These are phyloP conservation scores for Lordiphosa mommai DNA, from an alignment of 1,140 invertebrate species.

Conservation along the genomic window DNA sequence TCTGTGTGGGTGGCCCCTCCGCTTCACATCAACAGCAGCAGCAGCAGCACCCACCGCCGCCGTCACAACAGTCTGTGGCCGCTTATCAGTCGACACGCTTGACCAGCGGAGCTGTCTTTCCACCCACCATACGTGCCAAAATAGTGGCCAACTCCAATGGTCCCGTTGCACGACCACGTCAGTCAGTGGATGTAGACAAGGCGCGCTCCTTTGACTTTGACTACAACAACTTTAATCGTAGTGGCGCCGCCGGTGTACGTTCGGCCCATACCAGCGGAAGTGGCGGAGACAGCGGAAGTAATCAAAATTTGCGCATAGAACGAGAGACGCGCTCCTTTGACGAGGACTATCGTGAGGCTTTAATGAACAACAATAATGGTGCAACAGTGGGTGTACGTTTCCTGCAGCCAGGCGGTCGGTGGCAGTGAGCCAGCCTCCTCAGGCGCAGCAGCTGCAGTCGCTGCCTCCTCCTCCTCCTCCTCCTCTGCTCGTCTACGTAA, in stretches of 20 bases:
- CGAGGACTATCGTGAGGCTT: constrained; percentile 70
- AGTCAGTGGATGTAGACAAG: constrained; percentile 59
- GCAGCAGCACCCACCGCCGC: constrained; percentile 11
- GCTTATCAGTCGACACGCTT: constrained; percentile 43
- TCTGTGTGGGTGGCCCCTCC: constrained; percentile 39
- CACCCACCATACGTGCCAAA: constrained; percentile 45
- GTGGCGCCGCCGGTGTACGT: constrained; percentile 9
- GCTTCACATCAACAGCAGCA: constrained; percentile 28
- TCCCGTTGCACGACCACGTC: constrained; percentile 28
- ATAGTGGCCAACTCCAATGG: constrained; percentile 14
- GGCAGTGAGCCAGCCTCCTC: background rate
- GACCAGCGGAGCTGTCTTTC: constrained; percentile 26
- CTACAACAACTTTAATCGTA: constrained; percentile 62
- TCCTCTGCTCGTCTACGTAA: constrained; percentile 32
- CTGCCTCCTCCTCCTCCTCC: constrained; percentile 12
- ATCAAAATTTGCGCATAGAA: constrained; percentile 64
- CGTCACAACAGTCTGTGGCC: background rate
- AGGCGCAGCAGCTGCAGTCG: background rate
- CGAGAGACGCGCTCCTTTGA: constrained; percentile 77
- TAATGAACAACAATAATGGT: constrained; percentile 45
- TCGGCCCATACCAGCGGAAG: constrained; percentile 26
- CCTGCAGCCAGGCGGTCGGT: constrained; percentile 43
- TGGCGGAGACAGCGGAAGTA: constrained; percentile 44
- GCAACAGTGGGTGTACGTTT: constrained; percentile 36
- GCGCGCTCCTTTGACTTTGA: constrained; percentile 76